These are phyloP conservation scores for Cheirogaleus major DNA, from an alignment of 2,797 vertebrate species.

Conservation along the genomic window DNA sequence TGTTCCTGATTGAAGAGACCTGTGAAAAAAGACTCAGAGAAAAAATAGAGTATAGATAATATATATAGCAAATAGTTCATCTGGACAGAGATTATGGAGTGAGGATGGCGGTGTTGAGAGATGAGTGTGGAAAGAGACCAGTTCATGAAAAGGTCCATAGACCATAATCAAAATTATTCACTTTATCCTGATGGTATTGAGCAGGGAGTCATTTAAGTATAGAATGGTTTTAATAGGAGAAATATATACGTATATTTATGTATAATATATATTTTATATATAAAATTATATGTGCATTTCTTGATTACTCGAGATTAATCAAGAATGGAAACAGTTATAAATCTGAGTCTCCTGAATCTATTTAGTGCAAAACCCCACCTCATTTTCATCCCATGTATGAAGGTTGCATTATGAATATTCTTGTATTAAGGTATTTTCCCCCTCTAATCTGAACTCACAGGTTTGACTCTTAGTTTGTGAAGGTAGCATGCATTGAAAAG, in stretches of 20 bases:
- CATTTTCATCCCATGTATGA: not conserved
- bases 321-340: not conserved
- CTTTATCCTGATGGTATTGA: not conserved
- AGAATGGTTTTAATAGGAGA: not conserved
- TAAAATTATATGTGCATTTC: not conserved
- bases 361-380: not conserved
- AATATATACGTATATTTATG: not conserved
- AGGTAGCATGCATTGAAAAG: not conserved
- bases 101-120: not conserved
- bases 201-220: not conserved
- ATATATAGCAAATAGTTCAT: not conserved
- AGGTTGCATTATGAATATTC: not conserved
- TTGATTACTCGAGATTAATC: not conserved
- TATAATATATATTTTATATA: not conserved
- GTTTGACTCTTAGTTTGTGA: not conserved
- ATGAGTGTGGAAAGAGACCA: not conserved
- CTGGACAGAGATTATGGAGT: not conserved
- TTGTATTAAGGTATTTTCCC: not conserved
- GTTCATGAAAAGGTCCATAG: not conserved
- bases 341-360: not conserved
- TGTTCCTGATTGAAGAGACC: not conserved
- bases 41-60: not conserved
- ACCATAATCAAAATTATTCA: not conserved
- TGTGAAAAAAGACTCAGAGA: not conserved
- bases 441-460: not conserved